phyloP scores from a whole-genome alignment of 1,140 invertebrate species.

The Belonocnema kinseyi region DNA sequence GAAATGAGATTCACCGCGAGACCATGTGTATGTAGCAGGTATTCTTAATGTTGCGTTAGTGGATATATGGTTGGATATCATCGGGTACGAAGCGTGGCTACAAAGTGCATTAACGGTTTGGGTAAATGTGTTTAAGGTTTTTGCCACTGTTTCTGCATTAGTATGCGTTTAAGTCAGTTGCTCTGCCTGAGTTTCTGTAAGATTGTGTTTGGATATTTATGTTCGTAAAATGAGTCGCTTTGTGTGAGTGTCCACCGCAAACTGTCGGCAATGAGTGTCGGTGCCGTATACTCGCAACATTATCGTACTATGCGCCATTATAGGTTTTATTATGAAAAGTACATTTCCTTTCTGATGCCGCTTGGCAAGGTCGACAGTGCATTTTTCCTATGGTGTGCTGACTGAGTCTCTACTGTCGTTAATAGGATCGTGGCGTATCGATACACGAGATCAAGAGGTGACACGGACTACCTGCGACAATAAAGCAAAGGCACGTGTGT shows the following conservation, averaged over 20 bases:
- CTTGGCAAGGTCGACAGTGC: constrained; percentile 49
- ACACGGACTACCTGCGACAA: background rate
- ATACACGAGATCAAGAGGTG: background rate
- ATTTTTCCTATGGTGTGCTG: constrained; percentile 10
- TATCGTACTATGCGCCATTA: constrained; percentile 48
- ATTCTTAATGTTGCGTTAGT: too few relatives aligned
- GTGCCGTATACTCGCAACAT: constrained; percentile 42
- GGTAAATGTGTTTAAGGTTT: constrained; percentile 3
- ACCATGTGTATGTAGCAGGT: background rate
- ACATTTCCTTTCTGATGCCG: constrained; percentile 57
- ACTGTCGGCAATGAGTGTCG: constrained; percentile 30
- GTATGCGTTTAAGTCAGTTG: background rate
- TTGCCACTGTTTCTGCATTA: background rate
- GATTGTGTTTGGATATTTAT: background rate
- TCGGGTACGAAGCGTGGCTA: too few relatives aligned
- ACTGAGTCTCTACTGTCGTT: background rate
- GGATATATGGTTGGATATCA: too few relatives aligned
- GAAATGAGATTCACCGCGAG: constrained; percentile 52
- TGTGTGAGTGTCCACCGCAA: constrained; percentile 28
- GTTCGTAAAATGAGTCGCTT: background rate
- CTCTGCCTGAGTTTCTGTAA: background rate
- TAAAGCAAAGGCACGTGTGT: constrained; percentile 23
- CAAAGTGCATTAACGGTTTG: too few relatives aligned
- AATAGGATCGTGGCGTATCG: constrained; percentile 14
- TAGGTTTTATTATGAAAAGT: constrained; percentile 58